These are phyloP conservation scores for Uria aalge DNA, from an alignment of 2,113 vertebrate genomes.

Conservation along the genomic window DNA sequence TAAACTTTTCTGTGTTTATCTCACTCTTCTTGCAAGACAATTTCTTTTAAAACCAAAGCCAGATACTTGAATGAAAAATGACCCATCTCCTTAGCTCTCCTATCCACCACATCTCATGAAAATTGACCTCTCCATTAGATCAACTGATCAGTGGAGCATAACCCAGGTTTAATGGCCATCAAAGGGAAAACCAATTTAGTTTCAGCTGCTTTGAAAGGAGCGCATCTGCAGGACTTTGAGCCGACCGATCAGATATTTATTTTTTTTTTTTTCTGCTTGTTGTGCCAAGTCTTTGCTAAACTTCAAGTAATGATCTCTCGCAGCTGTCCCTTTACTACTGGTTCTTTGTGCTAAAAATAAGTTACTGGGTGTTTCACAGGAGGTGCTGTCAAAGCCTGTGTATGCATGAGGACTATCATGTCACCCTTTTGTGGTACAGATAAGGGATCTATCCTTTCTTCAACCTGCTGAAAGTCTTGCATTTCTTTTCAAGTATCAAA, in stretches of 20 bases:
- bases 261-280: not conserved
- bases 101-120: slow-evolving; percentile 36
- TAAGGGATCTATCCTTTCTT: not conserved
- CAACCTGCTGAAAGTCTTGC: not conserved
- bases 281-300: slow-evolving; percentile 14
- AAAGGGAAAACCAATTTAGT: slow-evolving; percentile 61
- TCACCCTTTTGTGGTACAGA: not conserved
- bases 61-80: slow-evolving; percentile 60
- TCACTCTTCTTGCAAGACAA: slow-evolving; percentile 39
- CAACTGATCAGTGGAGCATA: slow-evolving; percentile 49
- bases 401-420: not conserved
- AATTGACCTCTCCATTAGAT: slow-evolving; percentile 71
- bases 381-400: not conserved
- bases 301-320: not conserved
- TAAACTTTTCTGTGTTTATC: slow-evolving; percentile 53
- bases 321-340: not conserved
- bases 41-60: slow-evolving; percentile 43
- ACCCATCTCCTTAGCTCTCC: slow-evolving; percentile 1
- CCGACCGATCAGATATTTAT: not conserved
- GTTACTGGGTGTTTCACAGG: not conserved
- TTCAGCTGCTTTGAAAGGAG: slow-evolving; percentile 24
- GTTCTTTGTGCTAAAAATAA: not conserved
- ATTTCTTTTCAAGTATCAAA: not conserved
- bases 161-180: slow-evolving; percentile 52
- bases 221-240: slow-evolving; percentile 6